Evolutionary conservation across 2,888 invertebrate genomes (phyloP), one percentile per base, ranked within the genome.

Genomic region (Esperia sulphurella): DNA sequence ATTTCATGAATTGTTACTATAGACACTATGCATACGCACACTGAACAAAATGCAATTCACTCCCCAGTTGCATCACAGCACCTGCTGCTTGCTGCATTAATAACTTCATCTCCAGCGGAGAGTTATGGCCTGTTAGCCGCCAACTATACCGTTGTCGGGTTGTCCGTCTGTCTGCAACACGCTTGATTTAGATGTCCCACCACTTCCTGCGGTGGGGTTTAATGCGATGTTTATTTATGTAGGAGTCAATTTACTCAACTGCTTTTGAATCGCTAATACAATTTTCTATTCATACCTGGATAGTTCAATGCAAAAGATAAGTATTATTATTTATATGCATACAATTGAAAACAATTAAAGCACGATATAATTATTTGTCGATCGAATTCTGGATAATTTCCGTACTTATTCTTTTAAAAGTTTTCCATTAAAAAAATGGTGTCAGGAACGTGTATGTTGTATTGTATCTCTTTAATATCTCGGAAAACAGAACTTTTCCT

Each of bases 111-210:
- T 66, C 60, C 58, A 52, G 55, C 48, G 53, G 57, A 71, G 71
- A 78, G 64, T 74, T 72, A 79, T 71, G 59, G 71, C 62, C 65
- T 55, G 63, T 63, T 64, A 55, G 51, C 57, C 56, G 58, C 59
- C 57, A 58, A 57, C 61, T 60, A 57, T 54, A 60, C 63, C 63
- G 72, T 69, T 68, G 71, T 67, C 66, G 58, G 65, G 57, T 57
- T 67, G 75, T 71, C 73, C 61, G 66, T 79, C 71, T 61, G 70
- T 79, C 71, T 61, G 69, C 67, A 35, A n/a, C 71, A 61, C 52
- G 55, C 65, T 71, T 79, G 80, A 83, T 83, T 81, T 80, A 82
- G 74, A 75, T 75, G 73, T 79, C 71, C 72, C 65, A 47, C 59
- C 54, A 66, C 58, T 73, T 71, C 71, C 72, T 52, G 53, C 47